Evolutionary conservation across 1,140 invertebrate species (phyloP).

Genomic region (Nymphalis io): DNA sequence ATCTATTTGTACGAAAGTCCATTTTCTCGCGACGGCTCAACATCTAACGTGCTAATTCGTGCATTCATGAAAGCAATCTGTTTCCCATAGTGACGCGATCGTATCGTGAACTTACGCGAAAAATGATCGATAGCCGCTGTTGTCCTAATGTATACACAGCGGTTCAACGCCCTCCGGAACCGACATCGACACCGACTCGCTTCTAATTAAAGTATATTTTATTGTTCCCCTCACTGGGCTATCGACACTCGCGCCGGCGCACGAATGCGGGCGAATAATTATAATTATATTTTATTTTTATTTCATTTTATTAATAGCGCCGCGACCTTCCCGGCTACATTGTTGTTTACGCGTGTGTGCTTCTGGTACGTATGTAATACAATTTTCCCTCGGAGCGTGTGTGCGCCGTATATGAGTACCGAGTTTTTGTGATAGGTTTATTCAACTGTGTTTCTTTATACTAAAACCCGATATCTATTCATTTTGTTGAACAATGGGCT

Average conservation of each 20-base stretch:
- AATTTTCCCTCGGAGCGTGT: slow-evolving; percentile 41
- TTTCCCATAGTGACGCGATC: slow-evolving; percentile 40
- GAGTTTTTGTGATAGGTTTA: slow-evolving; percentile 42
- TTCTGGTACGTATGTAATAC: slow-evolving; percentile 2
- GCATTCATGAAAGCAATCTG: slow-evolving; percentile 33
- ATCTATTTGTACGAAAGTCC: neutral
- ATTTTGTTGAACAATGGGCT: slow-evolving; percentile 64
- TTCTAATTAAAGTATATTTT: slow-evolving; percentile 78
- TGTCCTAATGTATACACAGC: slow-evolving; percentile 53
- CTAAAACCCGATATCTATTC: slow-evolving; percentile 59
- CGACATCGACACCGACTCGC: slow-evolving; percentile 49
- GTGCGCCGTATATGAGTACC: slow-evolving; percentile 38
- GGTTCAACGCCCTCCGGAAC: slow-evolving; percentile 66
- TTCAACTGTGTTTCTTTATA: slow-evolving; percentile 51
- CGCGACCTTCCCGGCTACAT: slow-evolving; percentile 51
- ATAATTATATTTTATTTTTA: slow-evolving; percentile 74
- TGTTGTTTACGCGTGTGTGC: slow-evolving; percentile 41
- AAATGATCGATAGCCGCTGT: slow-evolving; percentile 59
- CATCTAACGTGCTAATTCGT: slow-evolving; percentile 25
- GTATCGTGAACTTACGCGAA: slow-evolving; percentile 51
- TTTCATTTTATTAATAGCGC: slow-evolving; percentile 64
- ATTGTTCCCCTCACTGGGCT: slow-evolving; percentile 52
- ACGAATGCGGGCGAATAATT: slow-evolving; percentile 76
- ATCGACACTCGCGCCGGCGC: slow-evolving; percentile 39
- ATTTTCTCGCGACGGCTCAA: neutral